phyloP scores from a whole-genome alignment of 2,797 vertebrate species.

The Cercopithecus petaurista region DNA sequence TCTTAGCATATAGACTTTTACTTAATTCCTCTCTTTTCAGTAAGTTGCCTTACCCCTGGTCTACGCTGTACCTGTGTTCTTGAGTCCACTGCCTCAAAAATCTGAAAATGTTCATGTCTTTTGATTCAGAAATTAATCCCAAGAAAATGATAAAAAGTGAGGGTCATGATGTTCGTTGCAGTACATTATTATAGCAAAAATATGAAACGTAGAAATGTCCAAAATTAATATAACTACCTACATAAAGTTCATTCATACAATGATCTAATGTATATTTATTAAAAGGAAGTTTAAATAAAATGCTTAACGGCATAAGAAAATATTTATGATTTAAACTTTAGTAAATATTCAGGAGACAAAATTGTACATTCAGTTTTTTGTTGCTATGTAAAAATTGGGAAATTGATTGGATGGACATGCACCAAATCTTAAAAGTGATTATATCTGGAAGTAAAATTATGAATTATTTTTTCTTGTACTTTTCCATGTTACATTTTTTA shows the following conservation, averaged over 20 bases:
- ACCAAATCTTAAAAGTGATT: not conserved
- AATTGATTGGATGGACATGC: not conserved
- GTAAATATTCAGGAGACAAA: not conserved
- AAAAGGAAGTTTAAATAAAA: slow-evolving; percentile 25
- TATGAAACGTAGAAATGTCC: not conserved
- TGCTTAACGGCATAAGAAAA: not conserved
- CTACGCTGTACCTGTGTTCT: not conserved
- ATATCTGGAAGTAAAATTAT: not conserved
- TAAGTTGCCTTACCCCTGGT: not conserved
- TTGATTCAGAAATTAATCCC: slow-evolving; percentile 9
- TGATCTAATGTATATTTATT: not conserved
- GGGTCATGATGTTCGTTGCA: not conserved
- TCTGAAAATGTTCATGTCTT: not conserved
- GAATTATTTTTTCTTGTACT: not conserved
- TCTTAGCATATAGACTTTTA: not conserved
- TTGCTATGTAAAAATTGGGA: not conserved
- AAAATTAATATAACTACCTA: not conserved
- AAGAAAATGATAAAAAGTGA: slow-evolving; percentile 16
- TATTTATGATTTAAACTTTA: not conserved
- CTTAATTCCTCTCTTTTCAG: not conserved
- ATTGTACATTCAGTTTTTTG: not conserved
- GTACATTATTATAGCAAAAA: not conserved
- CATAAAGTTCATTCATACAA: not conserved
- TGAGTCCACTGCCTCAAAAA: not conserved
- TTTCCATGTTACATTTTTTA: not conserved